phyloP scores from a whole-genome alignment of 2,888 invertebrate genomes.

The Archips xylosteana region DNA sequence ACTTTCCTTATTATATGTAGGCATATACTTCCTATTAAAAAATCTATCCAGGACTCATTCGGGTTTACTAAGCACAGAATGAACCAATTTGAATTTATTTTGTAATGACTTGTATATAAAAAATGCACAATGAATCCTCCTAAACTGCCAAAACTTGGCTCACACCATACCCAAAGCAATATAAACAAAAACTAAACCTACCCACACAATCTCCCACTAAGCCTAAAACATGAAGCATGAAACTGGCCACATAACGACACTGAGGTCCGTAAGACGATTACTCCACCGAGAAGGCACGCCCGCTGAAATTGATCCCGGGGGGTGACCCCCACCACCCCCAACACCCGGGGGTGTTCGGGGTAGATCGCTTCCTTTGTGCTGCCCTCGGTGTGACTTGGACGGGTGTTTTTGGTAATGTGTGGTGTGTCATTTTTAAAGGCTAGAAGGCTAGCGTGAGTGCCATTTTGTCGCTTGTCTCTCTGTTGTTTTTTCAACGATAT shows the following conservation, averaged over 20 bases:
- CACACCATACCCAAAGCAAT: not conserved
- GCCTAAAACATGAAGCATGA: conserved; percentile 43
- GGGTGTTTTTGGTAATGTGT: conserved; percentile 29
- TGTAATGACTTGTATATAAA: too few relatives aligned
- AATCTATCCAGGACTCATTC: too few relatives aligned
- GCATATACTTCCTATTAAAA: too few relatives aligned
- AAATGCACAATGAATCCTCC: too few relatives aligned
- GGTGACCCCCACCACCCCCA: conserved; percentile 42
- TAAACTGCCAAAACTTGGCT: not conserved
- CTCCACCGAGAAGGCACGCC: conserved; percentile 63
- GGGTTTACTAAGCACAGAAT: too few relatives aligned
- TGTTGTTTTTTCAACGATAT: not conserved
- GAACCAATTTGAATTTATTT: too few relatives aligned
- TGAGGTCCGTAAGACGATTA: conserved; percentile 71
- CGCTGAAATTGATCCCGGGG: conserved; percentile 65
- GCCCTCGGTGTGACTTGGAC: conserved; percentile 55
- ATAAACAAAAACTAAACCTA: conserved; percentile 4
- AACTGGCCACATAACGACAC: conserved; percentile 61
- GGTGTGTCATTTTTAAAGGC: not conserved
- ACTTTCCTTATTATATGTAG: too few relatives aligned
- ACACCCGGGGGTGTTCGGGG: conserved; percentile 44
- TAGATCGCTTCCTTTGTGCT: conserved; percentile 58
- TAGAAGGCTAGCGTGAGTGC: not conserved
- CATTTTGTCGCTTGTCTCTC: not conserved
- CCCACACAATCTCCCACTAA: conserved; percentile 45